phyloP scores from a whole-genome alignment of 2,797 vertebrate species.

The Acanthurus leucopareius region DNA sequence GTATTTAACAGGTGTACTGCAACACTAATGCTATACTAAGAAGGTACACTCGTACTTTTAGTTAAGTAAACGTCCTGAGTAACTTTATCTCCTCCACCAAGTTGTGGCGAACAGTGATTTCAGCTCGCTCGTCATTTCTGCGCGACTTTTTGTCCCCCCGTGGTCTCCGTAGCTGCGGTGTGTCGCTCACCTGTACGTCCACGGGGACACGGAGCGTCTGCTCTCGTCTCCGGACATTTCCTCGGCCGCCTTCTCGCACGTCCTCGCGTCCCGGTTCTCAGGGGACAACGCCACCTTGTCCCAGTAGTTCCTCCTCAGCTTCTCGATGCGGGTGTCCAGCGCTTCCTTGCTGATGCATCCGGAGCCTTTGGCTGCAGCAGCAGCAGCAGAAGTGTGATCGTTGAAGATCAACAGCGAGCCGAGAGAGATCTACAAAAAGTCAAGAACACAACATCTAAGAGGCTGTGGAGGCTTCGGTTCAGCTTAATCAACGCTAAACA shows the following conservation, averaged over 20 bases:
- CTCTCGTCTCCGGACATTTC: not conserved
- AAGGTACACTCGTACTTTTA: not conserved
- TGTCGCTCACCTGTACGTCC: slow-evolving; percentile 56
- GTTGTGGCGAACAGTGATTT: not conserved
- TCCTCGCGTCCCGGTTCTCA: not conserved
- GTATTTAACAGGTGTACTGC: no score
- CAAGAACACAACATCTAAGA: not conserved
- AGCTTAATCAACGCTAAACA: no score
- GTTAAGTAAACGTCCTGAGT: not conserved
- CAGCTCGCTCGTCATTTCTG: no score
- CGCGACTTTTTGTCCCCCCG: not conserved
- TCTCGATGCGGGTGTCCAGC: rapidly evolving
- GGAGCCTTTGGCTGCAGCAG: not conserved
- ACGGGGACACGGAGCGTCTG: slow-evolving; percentile 85
- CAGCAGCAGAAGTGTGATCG: not conserved
- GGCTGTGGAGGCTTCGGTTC: no score
- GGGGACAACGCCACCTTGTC: not conserved
- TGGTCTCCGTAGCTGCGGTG: not conserved
- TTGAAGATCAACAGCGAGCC: not conserved
- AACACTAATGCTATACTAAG: no score
- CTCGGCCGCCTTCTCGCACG: not conserved
- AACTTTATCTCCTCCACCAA: not conserved
- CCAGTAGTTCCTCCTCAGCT: rapidly evolving
- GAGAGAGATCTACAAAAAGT: slow-evolving; percentile 26
- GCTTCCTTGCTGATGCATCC: not conserved